These are phyloP conservation scores for Siphlonurus alternatus DNA, from an alignment of 2,888 invertebrate species.

Conservation along the genomic window DNA sequence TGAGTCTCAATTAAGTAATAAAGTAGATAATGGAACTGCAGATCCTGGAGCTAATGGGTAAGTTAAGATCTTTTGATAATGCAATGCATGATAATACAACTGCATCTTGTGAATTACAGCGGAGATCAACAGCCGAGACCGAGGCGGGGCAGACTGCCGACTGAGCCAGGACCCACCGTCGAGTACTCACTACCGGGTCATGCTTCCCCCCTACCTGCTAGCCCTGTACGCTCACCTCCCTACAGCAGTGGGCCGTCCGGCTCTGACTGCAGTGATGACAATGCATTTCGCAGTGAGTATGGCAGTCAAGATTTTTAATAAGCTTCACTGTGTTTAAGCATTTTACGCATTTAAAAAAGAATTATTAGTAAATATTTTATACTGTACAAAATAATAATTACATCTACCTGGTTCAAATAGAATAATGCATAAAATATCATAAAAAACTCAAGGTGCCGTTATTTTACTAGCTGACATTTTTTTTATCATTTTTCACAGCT, in stretches of 20 bases:
- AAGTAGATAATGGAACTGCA: conserved; percentile 34
- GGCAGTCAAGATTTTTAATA: neutral
- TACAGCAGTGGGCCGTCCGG: conserved; percentile 21
- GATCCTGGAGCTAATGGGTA: conserved; percentile 21
- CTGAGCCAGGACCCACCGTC: conserved; percentile 36
- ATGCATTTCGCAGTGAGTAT: conserved; percentile 29
- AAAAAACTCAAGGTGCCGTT: neutral
- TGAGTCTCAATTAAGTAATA: conserved; percentile 67
- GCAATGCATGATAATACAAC: too few relatives aligned
- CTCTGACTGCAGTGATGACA: conserved; percentile 26
- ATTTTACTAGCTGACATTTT: neutral
- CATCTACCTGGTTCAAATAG: too few relatives aligned
- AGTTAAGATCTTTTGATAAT: too few relatives aligned
- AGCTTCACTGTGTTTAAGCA: neutral
- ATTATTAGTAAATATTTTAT: too few relatives aligned
- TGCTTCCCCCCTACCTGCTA: conserved; percentile 31
- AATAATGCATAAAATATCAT: neutral
- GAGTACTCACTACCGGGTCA: conserved; percentile 20
- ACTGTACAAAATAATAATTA: too few relatives aligned
- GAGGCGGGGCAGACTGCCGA: conserved; percentile 35
- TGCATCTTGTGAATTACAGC: too few relatives aligned
- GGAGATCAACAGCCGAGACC: conserved; percentile 17
- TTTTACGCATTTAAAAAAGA: too few relatives aligned
- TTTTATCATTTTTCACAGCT: conserved; percentile 21
- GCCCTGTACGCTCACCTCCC: conserved; percentile 43